These are phyloP conservation scores for Scaptomyza montana DNA, from an alignment of 1,140 invertebrate genomes.

Conservation along the genomic window DNA sequence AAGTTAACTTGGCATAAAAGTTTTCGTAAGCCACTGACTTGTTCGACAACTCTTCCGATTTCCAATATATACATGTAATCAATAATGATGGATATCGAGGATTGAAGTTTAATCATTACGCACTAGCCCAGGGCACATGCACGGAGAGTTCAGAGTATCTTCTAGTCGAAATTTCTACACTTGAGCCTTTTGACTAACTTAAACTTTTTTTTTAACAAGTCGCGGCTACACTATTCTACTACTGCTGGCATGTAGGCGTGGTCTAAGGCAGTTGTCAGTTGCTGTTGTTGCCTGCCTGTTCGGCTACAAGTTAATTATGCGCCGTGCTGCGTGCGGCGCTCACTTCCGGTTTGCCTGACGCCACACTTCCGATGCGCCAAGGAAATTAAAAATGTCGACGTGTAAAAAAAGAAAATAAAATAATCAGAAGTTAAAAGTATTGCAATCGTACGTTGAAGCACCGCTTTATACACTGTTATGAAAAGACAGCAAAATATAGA, in stretches of 20 bases:
- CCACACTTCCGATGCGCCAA: slow-evolving; percentile 60
- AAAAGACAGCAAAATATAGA: too few relatives aligned
- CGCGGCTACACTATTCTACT: background rate
- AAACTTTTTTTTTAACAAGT: slow-evolving; percentile 45
- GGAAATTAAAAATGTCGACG: slow-evolving; percentile 78
- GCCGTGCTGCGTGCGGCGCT: slow-evolving; percentile 50
- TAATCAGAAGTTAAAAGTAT: background rate
- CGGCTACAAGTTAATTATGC: slow-evolving; percentile 77
- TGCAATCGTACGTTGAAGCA: background rate
- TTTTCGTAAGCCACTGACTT: too few relatives aligned
- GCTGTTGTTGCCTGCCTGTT: background rate
- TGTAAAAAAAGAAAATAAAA: slow-evolving; percentile 1
- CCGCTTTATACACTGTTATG: background rate
- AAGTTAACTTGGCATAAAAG: too few relatives aligned
- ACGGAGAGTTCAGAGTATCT: too few relatives aligned
- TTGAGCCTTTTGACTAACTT: too few relatives aligned
- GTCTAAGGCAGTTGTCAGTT: slow-evolving; percentile 28
- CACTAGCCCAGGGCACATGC: too few relatives aligned
- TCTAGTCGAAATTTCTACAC: too few relatives aligned
- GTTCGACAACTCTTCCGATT: too few relatives aligned
- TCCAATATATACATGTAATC: too few relatives aligned
- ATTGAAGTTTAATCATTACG: too few relatives aligned
- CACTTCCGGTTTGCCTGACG: slow-evolving; percentile 71
- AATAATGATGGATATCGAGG: too few relatives aligned
- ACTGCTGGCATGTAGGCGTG: slow-evolving; percentile 39